A percentile compares a stretch with the other conserved stretches of the same genome.
Evolutionary conservation across 2,888 invertebrate species (phyloP).

Genomic region (Atherix ibis): DNA sequence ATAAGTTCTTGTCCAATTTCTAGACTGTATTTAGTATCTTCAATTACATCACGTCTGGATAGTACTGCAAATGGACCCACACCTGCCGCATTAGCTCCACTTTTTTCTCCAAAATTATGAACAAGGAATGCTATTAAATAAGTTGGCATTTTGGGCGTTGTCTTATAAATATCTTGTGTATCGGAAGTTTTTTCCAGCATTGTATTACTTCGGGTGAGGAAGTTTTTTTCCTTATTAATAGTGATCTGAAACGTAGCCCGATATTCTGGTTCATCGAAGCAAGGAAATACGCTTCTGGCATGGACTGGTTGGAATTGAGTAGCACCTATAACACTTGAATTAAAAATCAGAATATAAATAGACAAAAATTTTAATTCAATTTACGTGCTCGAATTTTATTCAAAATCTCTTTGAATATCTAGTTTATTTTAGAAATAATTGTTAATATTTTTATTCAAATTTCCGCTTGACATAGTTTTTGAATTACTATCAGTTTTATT

Average conservation of each 20-base stretch:
- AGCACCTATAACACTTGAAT: constrained; percentile 40
- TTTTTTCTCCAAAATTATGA: constrained; percentile 35
- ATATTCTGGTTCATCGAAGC: constrained; percentile 59
- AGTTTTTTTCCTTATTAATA: constrained; percentile 25
- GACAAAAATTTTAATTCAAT: background rate
- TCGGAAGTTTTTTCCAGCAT: constrained; percentile 22
- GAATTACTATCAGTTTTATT: too few species aligned
- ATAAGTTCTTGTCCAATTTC: constrained; percentile 41
- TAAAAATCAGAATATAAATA: too few species aligned
- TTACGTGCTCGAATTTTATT: background rate
- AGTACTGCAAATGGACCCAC: constrained; percentile 44
- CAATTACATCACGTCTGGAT: constrained; percentile 49
- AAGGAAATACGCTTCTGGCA: constrained; percentile 58
- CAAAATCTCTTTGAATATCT: background rate
- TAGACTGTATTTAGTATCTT: constrained; percentile 49
- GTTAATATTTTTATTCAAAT: too few species aligned
- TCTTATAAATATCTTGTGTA: constrained; percentile 18
- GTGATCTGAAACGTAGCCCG: constrained; percentile 47
- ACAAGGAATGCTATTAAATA: constrained; percentile 70
- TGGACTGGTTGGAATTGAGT: constrained; percentile 55
- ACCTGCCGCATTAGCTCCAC: constrained; percentile 15
- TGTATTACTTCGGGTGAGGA: constrained; percentile 19
- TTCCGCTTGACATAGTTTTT: too few species aligned
- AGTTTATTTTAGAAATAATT: too few species aligned
- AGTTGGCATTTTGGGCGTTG: constrained; percentile 51